Conservation (phyloP, 2,888 invertebrate species). For the Melanophora roralis region DNA sequence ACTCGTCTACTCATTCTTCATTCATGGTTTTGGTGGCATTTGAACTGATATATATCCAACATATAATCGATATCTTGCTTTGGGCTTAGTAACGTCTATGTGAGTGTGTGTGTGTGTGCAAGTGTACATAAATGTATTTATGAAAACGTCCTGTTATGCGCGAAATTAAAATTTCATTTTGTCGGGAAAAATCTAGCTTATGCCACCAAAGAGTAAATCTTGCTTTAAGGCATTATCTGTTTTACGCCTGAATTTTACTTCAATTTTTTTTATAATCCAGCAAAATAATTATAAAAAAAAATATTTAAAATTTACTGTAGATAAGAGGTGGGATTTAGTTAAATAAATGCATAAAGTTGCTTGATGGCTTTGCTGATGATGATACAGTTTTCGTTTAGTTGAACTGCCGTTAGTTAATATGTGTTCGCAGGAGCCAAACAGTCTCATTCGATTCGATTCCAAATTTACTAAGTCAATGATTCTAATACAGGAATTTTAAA, state of each 20-base stretch:
- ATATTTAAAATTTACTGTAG: too few relatives aligned
- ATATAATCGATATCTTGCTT: conserved; percentile 50
- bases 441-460: too few relatives aligned
- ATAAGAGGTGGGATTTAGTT: too few relatives aligned
- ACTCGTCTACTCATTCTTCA: background rate
- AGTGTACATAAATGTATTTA: background rate
- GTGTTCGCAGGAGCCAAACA: too few relatives aligned
- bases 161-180: conserved; percentile 64
- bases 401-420: too few relatives aligned
- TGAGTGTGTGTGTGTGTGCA: background rate
- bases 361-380: too few relatives aligned
- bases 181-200: conserved; percentile 45
- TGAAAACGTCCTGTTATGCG: conserved; percentile 50
- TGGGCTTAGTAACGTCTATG: background rate
- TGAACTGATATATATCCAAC: background rate
- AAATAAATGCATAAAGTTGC: too few relatives aligned
- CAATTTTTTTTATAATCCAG: too few relatives aligned
- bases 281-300: too few relatives aligned
- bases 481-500: too few relatives aligned
- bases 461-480: too few relatives aligned
- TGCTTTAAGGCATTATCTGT: conserved; percentile 53
- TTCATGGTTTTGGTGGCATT: conserved; percentile 3
- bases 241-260: conserved; percentile 14
- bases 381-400: too few relatives aligned
- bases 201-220: conserved; percentile 36